Evolutionary conservation across 2,888 invertebrate genomes (phyloP), one percentile per base, ranked within the genome.

Genomic region (Drosophila testacea): DNA sequence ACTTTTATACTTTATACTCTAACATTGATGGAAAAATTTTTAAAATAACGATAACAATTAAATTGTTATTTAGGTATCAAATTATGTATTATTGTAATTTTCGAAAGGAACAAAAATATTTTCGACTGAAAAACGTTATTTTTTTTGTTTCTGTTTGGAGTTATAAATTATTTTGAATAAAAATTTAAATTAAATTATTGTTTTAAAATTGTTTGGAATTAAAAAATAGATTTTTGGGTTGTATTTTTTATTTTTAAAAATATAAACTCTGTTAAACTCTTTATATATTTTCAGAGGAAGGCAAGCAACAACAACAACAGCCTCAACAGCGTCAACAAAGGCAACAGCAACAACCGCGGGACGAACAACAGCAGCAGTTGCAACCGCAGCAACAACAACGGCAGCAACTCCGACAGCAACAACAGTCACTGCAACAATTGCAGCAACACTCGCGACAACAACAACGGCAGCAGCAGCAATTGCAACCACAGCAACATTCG

Each of bases 231-330:
- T 22, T 22, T 22, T 22, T 22, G 22, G 22, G 22, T 3, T 22
- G 22, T 22, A 22, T 22, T 22, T 22, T 22, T 3, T 22, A 22
- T 22, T 22, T 22, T 22, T 22, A 3, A 2, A 22, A 22, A 3
- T 22, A 22, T 22, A 22, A 22, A 16, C 7, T 50, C 16, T 22
- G 22, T 34, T 46, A n/a, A 46, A 28, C 7, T 28, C 6, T 44
- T 1, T 44, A 11, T 46, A n/a, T 46, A 7, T 50, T 50, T 41
- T 1, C 22, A 46, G 71, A 67, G 2, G 9, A 51, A 42, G 11
- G 6, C 10, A 30, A 34, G 48, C 16, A 9, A 4, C 48, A 48
- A 4, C 48, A 48, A 11, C 13, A 3, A 30, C 54, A 32, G n/a
- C 11, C 13, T 6, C 41, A 34, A 6, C 47, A 13, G 5, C 62